Conservation (phyloP, 2,797 vertebrate species). For the Chaetophractus vellerosus region DNA sequence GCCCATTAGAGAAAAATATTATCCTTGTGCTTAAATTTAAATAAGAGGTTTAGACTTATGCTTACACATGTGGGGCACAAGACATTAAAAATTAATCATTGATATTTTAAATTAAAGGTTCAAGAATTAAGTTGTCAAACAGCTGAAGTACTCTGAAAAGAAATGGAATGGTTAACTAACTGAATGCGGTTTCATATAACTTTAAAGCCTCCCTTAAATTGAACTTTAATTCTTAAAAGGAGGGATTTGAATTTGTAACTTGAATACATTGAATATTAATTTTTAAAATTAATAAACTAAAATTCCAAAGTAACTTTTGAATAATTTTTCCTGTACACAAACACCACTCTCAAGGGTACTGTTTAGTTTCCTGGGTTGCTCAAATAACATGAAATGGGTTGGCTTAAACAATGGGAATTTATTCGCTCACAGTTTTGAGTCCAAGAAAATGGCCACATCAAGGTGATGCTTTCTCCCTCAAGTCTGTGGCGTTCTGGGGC, state of each 20-base stretch:
- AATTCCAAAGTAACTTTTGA: not conserved
- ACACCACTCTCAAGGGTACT: not conserved
- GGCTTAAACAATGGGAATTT: no score
- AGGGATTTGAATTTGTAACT: not conserved
- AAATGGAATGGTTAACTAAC: not conserved
- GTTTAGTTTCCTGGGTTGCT: no score
- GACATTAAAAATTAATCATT: not conserved
- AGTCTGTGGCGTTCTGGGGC: no score
- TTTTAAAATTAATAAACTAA: not conserved
- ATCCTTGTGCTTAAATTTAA: not conserved
- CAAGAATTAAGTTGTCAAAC: not conserved
- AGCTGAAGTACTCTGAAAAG: not conserved
- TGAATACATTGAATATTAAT: not conserved
- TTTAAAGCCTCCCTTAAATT: not conserved
- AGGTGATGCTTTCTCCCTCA: no score
- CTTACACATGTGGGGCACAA: not conserved
- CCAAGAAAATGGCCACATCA: no score
- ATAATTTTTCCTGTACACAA: not conserved
- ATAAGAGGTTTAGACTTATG: not conserved
- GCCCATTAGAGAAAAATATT: not conserved
- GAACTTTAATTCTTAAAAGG: constrained; percentile 13
- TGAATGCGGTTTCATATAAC: not conserved
- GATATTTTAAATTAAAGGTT: not conserved
- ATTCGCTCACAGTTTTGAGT: no score
- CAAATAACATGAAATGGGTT: no score